Evolutionary conservation across 2,113 vertebrate species (phyloP), one percentile per base, ranked within the genome.

Genomic region (Nothocercus julius): DNA sequence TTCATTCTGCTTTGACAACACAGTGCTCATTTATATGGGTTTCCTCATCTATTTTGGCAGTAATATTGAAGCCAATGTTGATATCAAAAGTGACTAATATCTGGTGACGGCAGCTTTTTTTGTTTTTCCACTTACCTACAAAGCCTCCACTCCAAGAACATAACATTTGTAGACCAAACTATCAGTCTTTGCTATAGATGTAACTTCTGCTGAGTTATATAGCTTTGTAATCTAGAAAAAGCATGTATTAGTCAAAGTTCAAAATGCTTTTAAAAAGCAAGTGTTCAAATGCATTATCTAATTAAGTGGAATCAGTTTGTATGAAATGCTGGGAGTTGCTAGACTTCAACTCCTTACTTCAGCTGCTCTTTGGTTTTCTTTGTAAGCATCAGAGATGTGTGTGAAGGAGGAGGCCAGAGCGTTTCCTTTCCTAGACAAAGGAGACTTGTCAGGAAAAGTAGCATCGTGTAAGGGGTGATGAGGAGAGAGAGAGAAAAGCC

Each of bases 91-190:
- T 63, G 76, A 81, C 53, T 58, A 81, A 63, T 62, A 56, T 34
- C 72, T 91, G 87, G 25, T 87, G 87, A 75, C 54, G 85, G 61
- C 59, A 77, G 12, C 9, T 85, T 89, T 87, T n/a, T 85, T 85
- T 70, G 44, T 87, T 85, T 27, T 82, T 83, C 70, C 49, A 70
- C 87, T 34, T 77, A 22, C 25, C 94, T 64, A 68, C 21, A 81
- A n/a, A 54, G 62, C 59, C 27, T 45, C 51, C 72, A 8, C 36
- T 64, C 51, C 8, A 11, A 72, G 80, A 74, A 80, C 32, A 32
- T 8, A 42, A 68, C 82, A 11, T 59, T 34, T 87, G 54, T 80
- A 64, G 59, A 54, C 63, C 28, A 67, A 85, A 27, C 40, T 77
- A 51, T 83, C 40, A 34, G 74, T 77, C 69, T 89, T 87, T 63